A percentile compares a stretch with the other conserved stretches of the same genome.
These are phyloP conservation scores for Harpegnathos saltator DNA, from an alignment of 1,140 invertebrate species.

Conservation along the genomic window DNA sequence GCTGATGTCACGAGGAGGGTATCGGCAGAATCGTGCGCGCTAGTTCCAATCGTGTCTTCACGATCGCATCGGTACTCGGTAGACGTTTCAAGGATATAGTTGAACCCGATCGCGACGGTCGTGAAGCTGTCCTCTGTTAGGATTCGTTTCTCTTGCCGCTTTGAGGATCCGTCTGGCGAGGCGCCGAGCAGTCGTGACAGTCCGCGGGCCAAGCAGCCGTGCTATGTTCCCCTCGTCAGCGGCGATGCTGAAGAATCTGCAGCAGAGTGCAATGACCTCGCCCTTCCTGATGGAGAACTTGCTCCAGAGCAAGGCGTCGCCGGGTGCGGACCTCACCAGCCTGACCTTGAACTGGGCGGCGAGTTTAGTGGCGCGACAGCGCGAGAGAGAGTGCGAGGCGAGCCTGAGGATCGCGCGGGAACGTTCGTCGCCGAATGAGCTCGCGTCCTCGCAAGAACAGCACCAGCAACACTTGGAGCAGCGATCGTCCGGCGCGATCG, in stretches of 20 bases:
- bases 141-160: background rate
- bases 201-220: constrained; percentile 49
- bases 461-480: constrained; percentile 59
- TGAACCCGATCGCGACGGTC: no score
- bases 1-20: no score
- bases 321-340: constrained; percentile 80
- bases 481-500: constrained; percentile 44
- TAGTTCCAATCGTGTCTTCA: no score
- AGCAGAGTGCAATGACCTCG: constrained; percentile 84
- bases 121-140: no score
- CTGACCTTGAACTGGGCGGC: constrained; percentile 84
- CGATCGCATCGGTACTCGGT: no score
- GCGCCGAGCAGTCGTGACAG: background rate
- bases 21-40: no score
- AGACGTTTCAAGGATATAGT: background rate
- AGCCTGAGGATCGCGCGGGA: constrained; percentile 57
- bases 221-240: constrained; percentile 84
- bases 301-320: constrained; percentile 83
- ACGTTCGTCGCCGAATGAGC: constrained; percentile 43
- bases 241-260: constrained; percentile 85
- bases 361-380: constrained; percentile 81
- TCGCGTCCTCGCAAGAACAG: constrained; percentile 43
- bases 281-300: constrained; percentile 87
- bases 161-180: background rate
- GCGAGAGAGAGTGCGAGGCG: constrained; percentile 80